Base-by-base conservation (phyloP, 2,888 invertebrate genomes). In the Chrysolina oricalcia region DNA sequence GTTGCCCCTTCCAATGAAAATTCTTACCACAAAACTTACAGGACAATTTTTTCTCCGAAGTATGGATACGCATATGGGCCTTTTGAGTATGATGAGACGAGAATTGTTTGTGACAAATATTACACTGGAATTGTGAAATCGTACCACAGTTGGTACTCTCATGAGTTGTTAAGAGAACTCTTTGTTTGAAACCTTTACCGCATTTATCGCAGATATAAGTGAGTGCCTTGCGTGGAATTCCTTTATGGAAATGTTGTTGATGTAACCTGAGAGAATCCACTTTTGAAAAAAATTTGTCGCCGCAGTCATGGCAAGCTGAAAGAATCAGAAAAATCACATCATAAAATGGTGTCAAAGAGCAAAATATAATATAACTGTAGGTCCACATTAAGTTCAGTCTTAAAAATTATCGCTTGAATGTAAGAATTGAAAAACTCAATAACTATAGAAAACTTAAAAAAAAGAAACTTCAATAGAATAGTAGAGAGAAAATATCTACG, bases 21-120 rank as follows among this genome's bases (percentile, higher is more conserved):
- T 80, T 83, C 76, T 88, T 88, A 0, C 84, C 85, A 76, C 89
- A 89, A 76, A 84, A 87, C 59, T 83, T 85, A 72, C 88, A 89
- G 9, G 83, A 70, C 65, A 85, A 80, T 27, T 83, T 84, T 46
- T 87, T 85, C 19, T 86, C 85, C 0, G 85, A 82, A 19, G 82
- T 87, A 78, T 91, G 91, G 53, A 90, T 82, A 23, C 88, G 82
- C 84, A 88, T 85, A 79, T 91, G 91, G 1, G 89, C 89, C 77
- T 89, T 89, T 0, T 89, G 81, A 8, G 89, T 89, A 40, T 90
- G 88, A 19, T 88, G 86, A 4, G 89, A 90, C 13, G 88, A 88
- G 67, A 90, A 87, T 8, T 84, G 84, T 80, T 89, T 90, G 0
- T 86, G 83, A 74, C 90, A 90, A 1, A 89, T 81, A 83, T 88